Evolutionary conservation across 1,140 invertebrate genomes (phyloP).

Genomic region (Chelonus insularis): DNA sequence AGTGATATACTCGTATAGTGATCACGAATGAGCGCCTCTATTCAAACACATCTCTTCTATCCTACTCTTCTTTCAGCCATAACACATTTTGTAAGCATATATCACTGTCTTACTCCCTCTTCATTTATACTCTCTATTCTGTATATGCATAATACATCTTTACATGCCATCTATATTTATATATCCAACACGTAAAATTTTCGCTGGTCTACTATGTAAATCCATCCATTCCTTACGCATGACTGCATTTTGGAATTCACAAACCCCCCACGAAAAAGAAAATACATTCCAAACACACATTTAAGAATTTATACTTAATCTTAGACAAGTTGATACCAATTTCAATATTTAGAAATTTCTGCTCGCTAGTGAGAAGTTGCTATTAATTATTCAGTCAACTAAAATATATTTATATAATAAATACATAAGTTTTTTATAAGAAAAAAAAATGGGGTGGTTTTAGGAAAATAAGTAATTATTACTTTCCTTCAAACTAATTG

Average conservation of each 20-base stretch:
- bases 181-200: neutral
- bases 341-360: too few species aligned
- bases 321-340: too few species aligned
- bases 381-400: too few species aligned
- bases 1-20: constrained; percentile 14
- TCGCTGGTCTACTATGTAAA: neutral
- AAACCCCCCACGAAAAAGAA: too few species aligned
- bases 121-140: neutral
- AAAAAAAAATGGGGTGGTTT: too few species aligned
- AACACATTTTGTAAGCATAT: neutral
- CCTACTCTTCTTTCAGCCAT: neutral
- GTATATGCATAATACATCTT: neutral
- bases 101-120: neutral
- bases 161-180: constrained; percentile 7
- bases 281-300: too few species aligned
- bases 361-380: too few species aligned
- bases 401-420: too few species aligned
- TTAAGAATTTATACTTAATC: too few species aligned
- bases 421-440: too few species aligned
- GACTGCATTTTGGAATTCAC: constrained; percentile 3
- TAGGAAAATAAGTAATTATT: too few species aligned
- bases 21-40: constrained; percentile 33
- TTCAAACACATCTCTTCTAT: constrained; percentile 25
- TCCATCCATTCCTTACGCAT: constrained; percentile 15
- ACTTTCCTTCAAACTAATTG: too few species aligned